Conservation (phyloP, 2,113 vertebrate genomes). For the Daubentonia madagascariensis region DNA sequence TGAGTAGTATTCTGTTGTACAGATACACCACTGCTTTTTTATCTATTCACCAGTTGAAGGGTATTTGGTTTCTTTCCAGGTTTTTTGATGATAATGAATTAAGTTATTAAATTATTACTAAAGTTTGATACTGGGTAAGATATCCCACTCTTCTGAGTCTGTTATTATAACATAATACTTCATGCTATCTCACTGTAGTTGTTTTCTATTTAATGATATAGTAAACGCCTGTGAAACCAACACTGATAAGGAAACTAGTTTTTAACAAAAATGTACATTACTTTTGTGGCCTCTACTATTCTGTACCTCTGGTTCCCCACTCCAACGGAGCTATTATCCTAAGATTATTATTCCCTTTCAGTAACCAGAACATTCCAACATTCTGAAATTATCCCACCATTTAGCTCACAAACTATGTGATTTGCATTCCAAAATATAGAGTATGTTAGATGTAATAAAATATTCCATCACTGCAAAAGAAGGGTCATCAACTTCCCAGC, state of each 20-base stretch:
- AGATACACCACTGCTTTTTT: not conserved
- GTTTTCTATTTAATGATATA: not conserved
- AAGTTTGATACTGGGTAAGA: not conserved
- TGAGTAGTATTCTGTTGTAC: not conserved
- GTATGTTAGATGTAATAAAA: not conserved
- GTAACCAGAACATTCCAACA: not conserved
- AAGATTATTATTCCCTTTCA: not conserved
- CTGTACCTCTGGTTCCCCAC: not conserved
- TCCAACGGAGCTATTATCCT: not conserved
- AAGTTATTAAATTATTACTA: not conserved
- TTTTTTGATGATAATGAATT: not conserved
- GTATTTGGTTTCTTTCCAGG: not conserved
- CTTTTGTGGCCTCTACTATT: not conserved
- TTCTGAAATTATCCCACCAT: not conserved
- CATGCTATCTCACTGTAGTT: not conserved
- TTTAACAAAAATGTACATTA: not conserved
- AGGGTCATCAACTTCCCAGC: not conserved
- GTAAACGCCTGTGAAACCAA: not conserved
- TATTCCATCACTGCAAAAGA: not conserved
- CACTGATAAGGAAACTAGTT: not conserved
- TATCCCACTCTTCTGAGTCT: not conserved
- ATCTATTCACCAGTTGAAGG: not conserved
- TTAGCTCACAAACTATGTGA: not conserved
- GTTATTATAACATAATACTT: not conserved
- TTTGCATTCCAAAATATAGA: not conserved